Percentiles rank a stretch among this genome's conserved stretches.
These are phyloP conservation scores for Macrotrachela quadricornifera DNA, from an alignment of 1,140 invertebrate species.

Conservation along the genomic window DNA sequence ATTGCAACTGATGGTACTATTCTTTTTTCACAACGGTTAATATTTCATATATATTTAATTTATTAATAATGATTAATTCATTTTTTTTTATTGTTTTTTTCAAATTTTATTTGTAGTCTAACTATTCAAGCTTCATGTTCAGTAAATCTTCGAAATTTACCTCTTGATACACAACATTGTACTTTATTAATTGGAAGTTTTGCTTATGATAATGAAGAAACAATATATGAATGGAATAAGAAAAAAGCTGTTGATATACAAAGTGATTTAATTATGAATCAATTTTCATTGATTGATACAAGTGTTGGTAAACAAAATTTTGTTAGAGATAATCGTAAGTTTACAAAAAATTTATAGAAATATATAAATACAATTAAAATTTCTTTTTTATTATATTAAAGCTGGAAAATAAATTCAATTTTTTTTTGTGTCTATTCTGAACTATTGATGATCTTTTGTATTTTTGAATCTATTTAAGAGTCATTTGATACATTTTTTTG, in stretches of 20 bases:
- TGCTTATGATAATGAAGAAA: constrained; percentile 3
- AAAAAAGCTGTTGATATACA: no score
- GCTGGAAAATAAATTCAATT: no score
- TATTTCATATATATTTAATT: not conserved
- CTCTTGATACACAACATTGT: constrained; percentile 77
- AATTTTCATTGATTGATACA: not conserved
- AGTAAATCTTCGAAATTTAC: constrained; percentile 84
- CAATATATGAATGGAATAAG: constrained; percentile 9
- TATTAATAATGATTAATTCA: not conserved
- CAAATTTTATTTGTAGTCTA: constrained; percentile 41
- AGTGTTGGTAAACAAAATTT: not conserved
- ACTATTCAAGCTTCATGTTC: constrained; percentile 91
- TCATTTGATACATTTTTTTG: no score
- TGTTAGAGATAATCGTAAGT: not conserved
- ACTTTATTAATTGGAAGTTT: constrained; percentile 72
- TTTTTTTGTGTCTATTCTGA: no score
- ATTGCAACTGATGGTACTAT: constrained; percentile 62
- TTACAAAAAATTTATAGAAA: no score
- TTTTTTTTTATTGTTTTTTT: not conserved
- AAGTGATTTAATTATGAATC: no score
- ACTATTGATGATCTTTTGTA: no score
- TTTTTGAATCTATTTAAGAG: no score
- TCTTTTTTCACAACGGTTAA: constrained; percentile 73
- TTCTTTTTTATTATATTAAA: no score
- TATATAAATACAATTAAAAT: no score